Percentiles rank a stretch among this genome's conserved stretches.
Evolutionary conservation across 2,888 invertebrate species (phyloP).

Genomic region (Papilio elwesi): DNA sequence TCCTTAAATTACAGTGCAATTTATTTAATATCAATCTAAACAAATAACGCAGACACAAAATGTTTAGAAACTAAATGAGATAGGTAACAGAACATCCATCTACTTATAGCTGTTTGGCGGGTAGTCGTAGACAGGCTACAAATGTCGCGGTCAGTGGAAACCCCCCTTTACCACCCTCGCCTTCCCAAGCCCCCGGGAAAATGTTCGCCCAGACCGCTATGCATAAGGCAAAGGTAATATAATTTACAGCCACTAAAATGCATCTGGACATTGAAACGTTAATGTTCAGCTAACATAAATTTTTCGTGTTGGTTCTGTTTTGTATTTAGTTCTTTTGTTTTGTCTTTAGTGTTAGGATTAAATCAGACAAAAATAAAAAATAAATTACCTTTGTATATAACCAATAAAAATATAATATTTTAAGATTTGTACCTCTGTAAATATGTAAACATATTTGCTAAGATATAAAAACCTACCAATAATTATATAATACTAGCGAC

Average conservation of each 20-base stretch:
- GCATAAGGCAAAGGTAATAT: conserved; percentile 34
- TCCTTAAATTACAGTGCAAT: neutral
- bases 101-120: conserved; percentile 47
- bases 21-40: neutral
- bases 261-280: conserved; percentile 33
- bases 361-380: too few species aligned
- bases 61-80: conserved; percentile 35
- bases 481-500: neutral
- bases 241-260: conserved; percentile 38
- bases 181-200: conserved; percentile 49
- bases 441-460: neutral
- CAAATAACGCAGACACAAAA: conserved; percentile 18
- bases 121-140: conserved; percentile 71
- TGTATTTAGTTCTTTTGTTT: too few species aligned
- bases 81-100: conserved; percentile 29
- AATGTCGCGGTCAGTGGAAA: conserved; percentile 80
- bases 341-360: too few species aligned
- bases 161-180: conserved; percentile 49
- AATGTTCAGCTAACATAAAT: neutral
- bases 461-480: conserved; percentile 8
- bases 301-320: too few species aligned
- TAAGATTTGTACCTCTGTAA: too few species aligned
- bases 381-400: too few species aligned
- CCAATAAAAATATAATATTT: too few species aligned
- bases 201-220: conserved; percentile 32